A percentile compares a stretch with the other conserved stretches of the same genome.
These are phyloP conservation scores for Mallateleia sp. DNA, from an alignment of 2,888 invertebrate species.

Conservation along the genomic window DNA sequence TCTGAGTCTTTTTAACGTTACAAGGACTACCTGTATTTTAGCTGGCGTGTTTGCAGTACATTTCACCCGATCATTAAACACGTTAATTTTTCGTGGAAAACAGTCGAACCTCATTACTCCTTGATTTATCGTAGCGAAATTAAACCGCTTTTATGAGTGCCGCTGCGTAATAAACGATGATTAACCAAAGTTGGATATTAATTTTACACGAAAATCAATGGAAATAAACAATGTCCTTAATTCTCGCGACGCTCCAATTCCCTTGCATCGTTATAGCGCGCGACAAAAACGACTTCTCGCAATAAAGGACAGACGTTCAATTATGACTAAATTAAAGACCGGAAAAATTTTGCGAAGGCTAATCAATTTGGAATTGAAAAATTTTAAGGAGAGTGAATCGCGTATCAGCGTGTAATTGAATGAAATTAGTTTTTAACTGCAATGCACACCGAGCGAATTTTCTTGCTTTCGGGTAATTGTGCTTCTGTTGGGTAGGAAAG, in stretches of 20 bases:
- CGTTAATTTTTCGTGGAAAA: constrained; percentile 33
- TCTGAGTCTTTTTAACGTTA: too few relatives aligned
- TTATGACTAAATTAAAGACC: background rate
- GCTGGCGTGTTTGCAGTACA: too few relatives aligned
- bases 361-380: too few relatives aligned
- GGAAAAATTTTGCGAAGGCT: too few relatives aligned
- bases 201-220: constrained; percentile 7
- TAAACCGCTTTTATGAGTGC: constrained; percentile 24
- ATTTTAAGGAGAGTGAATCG: too few relatives aligned
- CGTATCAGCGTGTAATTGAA: too few relatives aligned
- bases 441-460: background rate
- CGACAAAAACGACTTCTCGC: background rate
- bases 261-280: background rate
- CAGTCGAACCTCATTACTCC: constrained; percentile 18
- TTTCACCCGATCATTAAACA: too few relatives aligned
- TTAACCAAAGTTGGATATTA: background rate
- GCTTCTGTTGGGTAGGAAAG: too few relatives aligned
- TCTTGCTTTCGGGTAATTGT: too few relatives aligned
- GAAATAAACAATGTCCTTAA: background rate
- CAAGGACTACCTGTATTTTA: too few relatives aligned
- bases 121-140: constrained; percentile 16
- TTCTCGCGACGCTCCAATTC: background rate
- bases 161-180: background rate
- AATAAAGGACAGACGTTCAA: background rate
- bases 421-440: too few relatives aligned